These are phyloP conservation scores for Eupithecia exiguata DNA, from an alignment of 2,888 invertebrate genomes.

Conservation along the genomic window DNA sequence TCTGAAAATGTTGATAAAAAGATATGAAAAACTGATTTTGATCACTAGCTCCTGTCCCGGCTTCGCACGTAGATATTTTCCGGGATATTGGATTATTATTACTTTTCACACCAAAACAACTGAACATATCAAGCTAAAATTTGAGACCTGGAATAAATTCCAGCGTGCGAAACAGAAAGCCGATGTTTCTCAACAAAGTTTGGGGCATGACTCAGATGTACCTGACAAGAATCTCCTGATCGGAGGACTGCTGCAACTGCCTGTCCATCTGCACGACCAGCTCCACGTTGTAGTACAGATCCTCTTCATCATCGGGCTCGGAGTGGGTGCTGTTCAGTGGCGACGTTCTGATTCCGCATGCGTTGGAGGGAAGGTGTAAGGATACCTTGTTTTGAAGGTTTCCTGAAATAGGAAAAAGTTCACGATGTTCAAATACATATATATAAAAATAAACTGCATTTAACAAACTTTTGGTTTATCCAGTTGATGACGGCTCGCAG, in stretches of 20 bases:
- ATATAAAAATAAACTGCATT: too few species aligned
- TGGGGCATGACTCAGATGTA: conserved; percentile 37
- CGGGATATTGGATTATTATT: not conserved
- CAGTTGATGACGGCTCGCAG: too few species aligned
- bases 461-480: too few species aligned
- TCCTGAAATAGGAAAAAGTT: conserved; percentile 59
- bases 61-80: not conserved
- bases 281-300: conserved; percentile 86
- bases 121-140: not conserved
- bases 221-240: conserved; percentile 86
- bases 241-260: conserved; percentile 88
- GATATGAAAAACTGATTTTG: not conserved
- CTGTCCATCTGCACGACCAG: conserved; percentile 90
- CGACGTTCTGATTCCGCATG: conserved; percentile 88
- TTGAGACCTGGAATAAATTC: not conserved
- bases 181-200: not conserved
- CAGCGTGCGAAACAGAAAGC: not conserved
- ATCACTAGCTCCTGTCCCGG: not conserved
- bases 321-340: conserved; percentile 68
- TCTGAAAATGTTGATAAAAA: conserved; percentile 58
- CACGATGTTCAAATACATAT: too few species aligned
- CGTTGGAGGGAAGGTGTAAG: conserved; percentile 84
- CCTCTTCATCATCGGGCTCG: conserved; percentile 71
- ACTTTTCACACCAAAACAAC: not conserved
- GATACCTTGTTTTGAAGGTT: conserved; percentile 72